Percentiles rank a stretch among this genome's conserved stretches.
These are phyloP conservation scores for Eupithecia vulgata DNA, from an alignment of 2,888 invertebrate species.

Conservation along the genomic window DNA sequence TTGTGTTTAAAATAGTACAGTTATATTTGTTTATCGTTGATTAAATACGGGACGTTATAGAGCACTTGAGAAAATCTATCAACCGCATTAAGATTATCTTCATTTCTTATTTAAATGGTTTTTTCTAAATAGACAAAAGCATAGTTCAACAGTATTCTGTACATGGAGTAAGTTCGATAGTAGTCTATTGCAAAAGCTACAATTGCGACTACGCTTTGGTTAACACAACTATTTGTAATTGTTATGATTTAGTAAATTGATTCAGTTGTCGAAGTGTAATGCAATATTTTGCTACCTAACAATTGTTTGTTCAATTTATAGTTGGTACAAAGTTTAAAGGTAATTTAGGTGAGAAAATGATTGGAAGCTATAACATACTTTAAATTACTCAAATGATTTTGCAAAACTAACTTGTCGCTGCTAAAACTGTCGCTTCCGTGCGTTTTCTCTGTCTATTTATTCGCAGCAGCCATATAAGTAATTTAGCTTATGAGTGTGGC, in stretches of 20 bases:
- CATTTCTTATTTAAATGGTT: background rate
- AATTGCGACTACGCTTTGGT: constrained; percentile 19
- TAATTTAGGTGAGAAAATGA: background rate
- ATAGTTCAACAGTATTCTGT: background rate
- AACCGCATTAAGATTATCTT: background rate
- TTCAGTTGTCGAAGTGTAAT: constrained; percentile 15
- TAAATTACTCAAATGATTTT: background rate
- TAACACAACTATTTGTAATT: constrained; percentile 29
- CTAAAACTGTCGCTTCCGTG: background rate
- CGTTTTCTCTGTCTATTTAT: background rate
- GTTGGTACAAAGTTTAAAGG: background rate
- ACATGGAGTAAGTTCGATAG: constrained; percentile 12
- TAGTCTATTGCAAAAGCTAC: constrained; percentile 25
- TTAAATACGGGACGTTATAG: background rate
- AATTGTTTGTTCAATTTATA: background rate
- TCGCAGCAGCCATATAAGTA: background rate
- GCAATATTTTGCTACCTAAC: constrained; percentile 13
- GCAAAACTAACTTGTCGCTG: background rate
- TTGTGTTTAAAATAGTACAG: background rate
- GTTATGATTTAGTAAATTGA: constrained; percentile 23
- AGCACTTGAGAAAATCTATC: background rate
- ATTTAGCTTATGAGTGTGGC: background rate
- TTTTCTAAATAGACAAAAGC: background rate
- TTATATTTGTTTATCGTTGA: no score
- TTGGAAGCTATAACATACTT: background rate